These are phyloP conservation scores for Procambarus virginalis DNA, from an alignment of 1,140 invertebrate genomes.

Conservation along the genomic window DNA sequence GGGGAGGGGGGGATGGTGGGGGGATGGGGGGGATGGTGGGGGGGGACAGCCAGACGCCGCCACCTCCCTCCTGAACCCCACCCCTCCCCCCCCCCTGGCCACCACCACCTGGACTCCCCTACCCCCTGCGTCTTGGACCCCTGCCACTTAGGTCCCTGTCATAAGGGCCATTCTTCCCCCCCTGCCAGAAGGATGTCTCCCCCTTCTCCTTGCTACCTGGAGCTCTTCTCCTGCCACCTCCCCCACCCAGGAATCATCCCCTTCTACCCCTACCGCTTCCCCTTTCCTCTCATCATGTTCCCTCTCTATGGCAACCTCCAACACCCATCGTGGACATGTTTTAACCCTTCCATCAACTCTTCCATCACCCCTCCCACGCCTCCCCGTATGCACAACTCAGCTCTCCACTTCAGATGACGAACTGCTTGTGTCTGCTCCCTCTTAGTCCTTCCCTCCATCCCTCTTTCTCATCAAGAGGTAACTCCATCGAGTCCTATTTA, in stretches of 20 bases:
- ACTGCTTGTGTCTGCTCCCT: neutral
- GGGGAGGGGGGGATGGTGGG: too few species aligned
- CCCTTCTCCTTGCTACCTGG: neutral
- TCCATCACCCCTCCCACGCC: neutral
- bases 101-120: too few species aligned
- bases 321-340: too few species aligned
- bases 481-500: too few species aligned
- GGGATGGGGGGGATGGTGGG: too few species aligned
- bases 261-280: neutral
- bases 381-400: neutral
- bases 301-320: neutral
- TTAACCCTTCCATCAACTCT: neutral
- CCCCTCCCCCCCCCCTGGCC: too few species aligned
- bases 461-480: neutral
- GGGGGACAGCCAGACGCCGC: too few species aligned
- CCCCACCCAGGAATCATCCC: neutral
- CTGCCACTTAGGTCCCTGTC: neutral
- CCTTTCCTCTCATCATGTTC: neutral
- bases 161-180: too few species aligned
- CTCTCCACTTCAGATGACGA: neutral
- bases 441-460: neutral
- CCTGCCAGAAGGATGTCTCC: too few species aligned
- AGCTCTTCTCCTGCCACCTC: neutral
- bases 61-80: too few species aligned
- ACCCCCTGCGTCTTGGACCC: neutral